These are phyloP conservation scores for Cryptoprocta ferox DNA, from an alignment of 2,797 vertebrate genomes.

Conservation along the genomic window DNA sequence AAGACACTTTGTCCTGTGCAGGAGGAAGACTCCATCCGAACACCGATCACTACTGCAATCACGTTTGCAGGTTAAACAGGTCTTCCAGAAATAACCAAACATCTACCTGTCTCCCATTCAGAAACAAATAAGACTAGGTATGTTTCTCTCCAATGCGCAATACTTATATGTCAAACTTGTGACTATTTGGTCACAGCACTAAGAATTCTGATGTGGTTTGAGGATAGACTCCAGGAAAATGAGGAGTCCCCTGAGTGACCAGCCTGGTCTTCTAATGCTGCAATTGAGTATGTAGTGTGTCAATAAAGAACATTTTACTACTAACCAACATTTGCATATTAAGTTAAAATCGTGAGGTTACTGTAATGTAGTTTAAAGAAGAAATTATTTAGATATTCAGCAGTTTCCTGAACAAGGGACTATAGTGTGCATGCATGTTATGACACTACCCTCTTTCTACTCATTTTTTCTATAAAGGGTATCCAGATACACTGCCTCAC, in stretches of 20 bases:
- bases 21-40: rapidly evolving
- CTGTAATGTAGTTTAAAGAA: background rate
- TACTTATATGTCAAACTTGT: background rate
- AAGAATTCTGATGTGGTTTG: background rate
- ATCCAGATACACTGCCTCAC: background rate
- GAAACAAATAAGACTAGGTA: background rate
- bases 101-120: background rate
- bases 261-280: rapidly evolving
- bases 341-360: background rate
- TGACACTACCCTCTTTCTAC: background rate
- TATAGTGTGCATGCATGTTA: rapidly evolving
- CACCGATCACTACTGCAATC: rapidly evolving
- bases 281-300: background rate
- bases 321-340: background rate
- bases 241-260: background rate
- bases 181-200: no score
- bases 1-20: background rate
- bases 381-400: background rate
- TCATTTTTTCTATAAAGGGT: rapidly evolving
- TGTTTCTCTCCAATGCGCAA: background rate
- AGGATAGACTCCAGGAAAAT: background rate
- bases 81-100: rapidly evolving
- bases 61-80: no score
- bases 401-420: background rate
- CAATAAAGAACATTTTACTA: background rate